phyloP scores from a whole-genome alignment of 2,113 vertebrate genomes.

The Rhabdomys dilectus region DNA sequence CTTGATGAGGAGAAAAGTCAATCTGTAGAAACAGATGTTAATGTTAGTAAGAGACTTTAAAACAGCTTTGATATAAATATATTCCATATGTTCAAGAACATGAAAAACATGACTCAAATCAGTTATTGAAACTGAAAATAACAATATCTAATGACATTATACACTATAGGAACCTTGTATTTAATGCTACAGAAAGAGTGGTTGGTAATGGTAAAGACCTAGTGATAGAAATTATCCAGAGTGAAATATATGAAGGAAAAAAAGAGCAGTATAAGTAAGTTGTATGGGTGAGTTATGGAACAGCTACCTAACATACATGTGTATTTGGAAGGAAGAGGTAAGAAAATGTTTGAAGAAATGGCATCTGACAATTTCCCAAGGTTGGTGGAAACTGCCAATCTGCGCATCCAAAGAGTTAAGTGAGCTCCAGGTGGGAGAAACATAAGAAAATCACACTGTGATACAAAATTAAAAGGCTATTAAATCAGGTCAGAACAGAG shows the following conservation, averaged over 20 bases:
- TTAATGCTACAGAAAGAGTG: conserved; percentile 15
- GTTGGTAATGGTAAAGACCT: background rate
- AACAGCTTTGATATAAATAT: conserved; percentile 20
- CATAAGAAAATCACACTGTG: background rate
- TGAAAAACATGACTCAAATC: conserved; percentile 22
- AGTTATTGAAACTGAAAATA: conserved; percentile 1
- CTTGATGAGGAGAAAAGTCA: conserved; percentile 48
- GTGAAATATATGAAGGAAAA: background rate
- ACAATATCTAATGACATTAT: background rate
- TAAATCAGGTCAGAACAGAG: background rate
- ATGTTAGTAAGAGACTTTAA: conserved; percentile 31
- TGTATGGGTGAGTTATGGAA: background rate
- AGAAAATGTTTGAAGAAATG: conserved; percentile 24
- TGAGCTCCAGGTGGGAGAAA: background rate
- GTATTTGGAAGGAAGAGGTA: background rate
- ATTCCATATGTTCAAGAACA: conserved; percentile 58
- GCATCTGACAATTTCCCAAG: background rate
- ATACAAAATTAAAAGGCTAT: background rate
- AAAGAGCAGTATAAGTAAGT: background rate
- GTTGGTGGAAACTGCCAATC: conserved; percentile 14
- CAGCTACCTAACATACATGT: background rate
- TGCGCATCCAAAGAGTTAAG: background rate
- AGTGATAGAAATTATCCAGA: conserved; percentile 17
- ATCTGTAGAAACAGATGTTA: conserved; percentile 58
- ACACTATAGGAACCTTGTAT: background rate